Evolutionary conservation across 2,797 vertebrate species (phyloP), one percentile per base, ranked within the genome.

Genomic region (Notolabrus celidotus): DNA sequence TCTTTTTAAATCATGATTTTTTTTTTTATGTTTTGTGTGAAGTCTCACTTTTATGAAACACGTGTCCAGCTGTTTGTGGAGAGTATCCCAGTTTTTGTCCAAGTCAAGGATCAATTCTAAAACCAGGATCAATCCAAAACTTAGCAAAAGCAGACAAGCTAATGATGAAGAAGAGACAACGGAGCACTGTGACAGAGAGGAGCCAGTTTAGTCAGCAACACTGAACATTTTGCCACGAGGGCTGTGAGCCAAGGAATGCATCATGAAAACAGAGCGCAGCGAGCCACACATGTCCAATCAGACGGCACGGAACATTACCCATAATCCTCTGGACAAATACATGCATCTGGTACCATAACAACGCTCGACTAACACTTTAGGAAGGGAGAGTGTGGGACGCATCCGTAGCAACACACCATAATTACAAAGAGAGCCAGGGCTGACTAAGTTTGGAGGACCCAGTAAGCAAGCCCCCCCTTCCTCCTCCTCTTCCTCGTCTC

Each of bases 371-470:
- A 79, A 83, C 89, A 82, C 88, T 88, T 36, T 77, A 77, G 82
- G 80, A 85, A 86, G 80, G 74, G 79, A 86, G 88, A 87, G 87
- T 90, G 84, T 88, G 84, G 84, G 92, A 92, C 77, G 77, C 69
- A 91, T 94, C 93, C 89, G 89, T 92, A 85, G 89, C 88, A 93
- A 89, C 87, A 91, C 87, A 94, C 91, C 91, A 89, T 94, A 95
- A 96, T 95, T 94, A 93, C 93, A 94, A 90, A 94, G 93, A 83
- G 80, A 75, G 73, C 81, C 93, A 88, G 89, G 90, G 92, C 89
- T 96, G 92, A 94, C 93, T 94, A 95, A 97, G 94, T 97, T 97
- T 96, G 96, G 96, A 96, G 95, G 95, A 95, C 90, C 93, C 92
- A 90, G 86, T 93, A 94, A 95, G 91, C 83, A 81, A 70, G 69